Conservation (phyloP, 1,140 invertebrate genomes). For the Manduca sexta region DNA sequence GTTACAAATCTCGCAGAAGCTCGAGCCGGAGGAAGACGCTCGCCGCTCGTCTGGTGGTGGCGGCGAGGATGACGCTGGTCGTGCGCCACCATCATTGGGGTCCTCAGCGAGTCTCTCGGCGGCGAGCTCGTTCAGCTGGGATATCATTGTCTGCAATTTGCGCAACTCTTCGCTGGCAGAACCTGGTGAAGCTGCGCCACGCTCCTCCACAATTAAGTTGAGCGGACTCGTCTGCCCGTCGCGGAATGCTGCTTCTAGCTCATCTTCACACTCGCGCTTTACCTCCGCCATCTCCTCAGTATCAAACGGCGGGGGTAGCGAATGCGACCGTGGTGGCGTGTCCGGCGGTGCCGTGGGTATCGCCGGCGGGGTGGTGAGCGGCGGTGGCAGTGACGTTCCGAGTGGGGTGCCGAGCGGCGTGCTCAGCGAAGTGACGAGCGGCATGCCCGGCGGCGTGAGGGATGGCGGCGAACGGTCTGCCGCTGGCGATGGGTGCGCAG, state of each 20-base stretch:
- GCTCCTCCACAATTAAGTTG: conserved; percentile 70
- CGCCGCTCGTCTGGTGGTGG: conserved; percentile 54
- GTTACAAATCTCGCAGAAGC: conserved; percentile 99
- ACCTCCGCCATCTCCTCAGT: conserved; percentile 63
- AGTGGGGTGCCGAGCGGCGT: conserved; percentile 59
- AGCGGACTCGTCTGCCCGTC: conserved; percentile 65
- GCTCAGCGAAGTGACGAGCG: conserved; percentile 19
- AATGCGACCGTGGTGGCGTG: conserved; percentile 73
- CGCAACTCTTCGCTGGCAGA: conserved; percentile 86
- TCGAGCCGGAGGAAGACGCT: conserved; percentile 78
- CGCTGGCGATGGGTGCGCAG: conserved; percentile 75
- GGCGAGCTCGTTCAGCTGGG: conserved; percentile 87
- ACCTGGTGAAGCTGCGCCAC: conserved; percentile 64
- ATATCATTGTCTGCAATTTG: conserved; percentile 93
- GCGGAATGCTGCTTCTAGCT: conserved; percentile 52
- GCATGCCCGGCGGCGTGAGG: conserved; percentile 66
- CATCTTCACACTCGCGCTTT: conserved; percentile 61
- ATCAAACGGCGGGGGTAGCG: conserved; percentile 57
- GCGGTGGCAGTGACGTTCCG: conserved; percentile 75
- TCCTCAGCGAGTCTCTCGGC: conserved; percentile 72
- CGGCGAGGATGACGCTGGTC: conserved; percentile 51
- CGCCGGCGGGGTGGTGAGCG: conserved; percentile 76
- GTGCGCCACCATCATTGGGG: conserved; percentile 24
- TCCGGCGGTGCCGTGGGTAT: conserved; percentile 67
- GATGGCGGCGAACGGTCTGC: conserved; percentile 74